A percentile compares a stretch with the other conserved stretches of the same genome.
phyloP scores from a whole-genome alignment of 2,797 vertebrate genomes.

The Hippocampus kuda region DNA sequence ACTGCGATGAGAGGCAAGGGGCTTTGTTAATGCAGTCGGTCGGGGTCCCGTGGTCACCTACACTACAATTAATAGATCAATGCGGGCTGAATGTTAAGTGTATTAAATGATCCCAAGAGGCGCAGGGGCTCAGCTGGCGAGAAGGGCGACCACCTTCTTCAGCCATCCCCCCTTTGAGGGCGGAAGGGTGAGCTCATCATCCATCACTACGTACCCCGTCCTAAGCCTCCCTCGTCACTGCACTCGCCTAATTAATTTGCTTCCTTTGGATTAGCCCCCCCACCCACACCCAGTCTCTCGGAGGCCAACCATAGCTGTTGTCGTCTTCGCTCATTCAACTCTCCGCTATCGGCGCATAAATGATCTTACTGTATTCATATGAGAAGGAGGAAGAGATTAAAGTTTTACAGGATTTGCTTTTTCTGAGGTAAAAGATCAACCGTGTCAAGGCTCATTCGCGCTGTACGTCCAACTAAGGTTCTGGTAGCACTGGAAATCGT shows the following conservation, averaged over 20 bases:
- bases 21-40: slow-evolving; percentile 20
- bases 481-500: background rate
- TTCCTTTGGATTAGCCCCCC: slow-evolving; percentile 56
- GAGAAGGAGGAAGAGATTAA: background rate
- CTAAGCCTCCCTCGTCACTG: slow-evolving; percentile 33
- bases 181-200: slow-evolving; percentile 47
- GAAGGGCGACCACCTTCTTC: slow-evolving; percentile 32
- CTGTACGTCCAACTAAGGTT: background rate
- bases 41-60: slow-evolving; percentile 40
- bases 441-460: background rate
- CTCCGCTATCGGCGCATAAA: background rate
- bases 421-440: background rate
- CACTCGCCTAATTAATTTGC: slow-evolving; percentile 62
- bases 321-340: slow-evolving; percentile 6
- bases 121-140: slow-evolving; percentile 32
- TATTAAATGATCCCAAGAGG: slow-evolving; percentile 49
- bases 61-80: slow-evolving; percentile 48
- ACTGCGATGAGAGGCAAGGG: slow-evolving; percentile 12
- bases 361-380: background rate
- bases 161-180: slow-evolving; percentile 40
- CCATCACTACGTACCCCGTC: slow-evolving; percentile 42
- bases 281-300: slow-evolving; percentile 1
- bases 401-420: background rate
- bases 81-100: slow-evolving; percentile 54
- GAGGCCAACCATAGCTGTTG: slow-evolving; percentile 55